A percentile compares a stretch with the other conserved stretches of the same genome.
phyloP scores from a whole-genome alignment of 2,113 vertebrate species.

The Phaetusa simplex region DNA sequence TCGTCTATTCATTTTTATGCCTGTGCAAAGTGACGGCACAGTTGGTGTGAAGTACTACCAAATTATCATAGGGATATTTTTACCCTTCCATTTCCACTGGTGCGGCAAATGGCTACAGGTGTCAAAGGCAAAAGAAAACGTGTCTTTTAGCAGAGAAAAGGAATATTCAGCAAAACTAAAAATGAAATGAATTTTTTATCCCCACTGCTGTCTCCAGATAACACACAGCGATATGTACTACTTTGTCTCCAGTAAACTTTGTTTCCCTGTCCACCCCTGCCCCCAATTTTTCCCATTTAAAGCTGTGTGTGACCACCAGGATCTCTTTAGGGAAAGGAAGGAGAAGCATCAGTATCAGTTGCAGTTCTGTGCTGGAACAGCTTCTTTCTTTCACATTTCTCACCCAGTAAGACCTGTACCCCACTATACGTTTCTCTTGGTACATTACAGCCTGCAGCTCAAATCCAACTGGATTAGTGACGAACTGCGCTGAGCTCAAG shows the following conservation, averaged over 20 bases:
- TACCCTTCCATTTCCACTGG: background rate
- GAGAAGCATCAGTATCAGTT: background rate
- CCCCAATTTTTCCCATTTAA: background rate
- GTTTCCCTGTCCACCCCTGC: background rate
- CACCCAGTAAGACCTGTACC: background rate
- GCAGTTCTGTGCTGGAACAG: background rate
- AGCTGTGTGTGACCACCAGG: accelerated
- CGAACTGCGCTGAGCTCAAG: background rate
- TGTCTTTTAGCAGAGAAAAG: background rate
- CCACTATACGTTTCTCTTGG: background rate
- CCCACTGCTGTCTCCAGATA: background rate
- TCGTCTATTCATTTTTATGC: constrained; percentile 24
- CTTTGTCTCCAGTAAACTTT: accelerated
- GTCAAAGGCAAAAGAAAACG: background rate
- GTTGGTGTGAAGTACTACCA: background rate
- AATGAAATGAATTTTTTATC: background rate
- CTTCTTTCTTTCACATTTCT: background rate
- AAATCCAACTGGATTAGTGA: constrained; percentile 18
- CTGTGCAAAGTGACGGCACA: constrained; percentile 8
- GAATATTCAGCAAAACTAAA: background rate
- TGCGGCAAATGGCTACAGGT: background rate
- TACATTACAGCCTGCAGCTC: background rate
- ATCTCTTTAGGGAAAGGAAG: background rate
- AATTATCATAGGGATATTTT: constrained; percentile 41
- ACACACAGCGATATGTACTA: background rate